Conservation (phyloP, 1,140 invertebrate species). For the Eufriesea mexicana region DNA sequence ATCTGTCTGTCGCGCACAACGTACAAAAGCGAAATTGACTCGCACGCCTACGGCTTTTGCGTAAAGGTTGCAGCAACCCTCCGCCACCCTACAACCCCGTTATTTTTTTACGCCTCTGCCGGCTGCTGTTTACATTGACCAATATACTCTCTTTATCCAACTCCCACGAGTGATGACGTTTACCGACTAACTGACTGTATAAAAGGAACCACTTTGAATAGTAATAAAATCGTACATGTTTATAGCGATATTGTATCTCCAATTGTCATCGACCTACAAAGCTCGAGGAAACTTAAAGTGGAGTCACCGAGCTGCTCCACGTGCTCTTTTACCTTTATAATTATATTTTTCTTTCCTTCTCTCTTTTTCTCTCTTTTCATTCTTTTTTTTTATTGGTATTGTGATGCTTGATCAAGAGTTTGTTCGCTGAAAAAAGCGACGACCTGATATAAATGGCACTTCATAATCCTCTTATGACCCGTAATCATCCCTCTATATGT, state of each 20-base stretch:
- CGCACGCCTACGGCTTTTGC: not conserved
- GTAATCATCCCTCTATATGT: slow-evolving; percentile 23
- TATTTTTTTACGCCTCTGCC: not conserved
- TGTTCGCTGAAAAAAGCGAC: not conserved
- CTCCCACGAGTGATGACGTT: not conserved
- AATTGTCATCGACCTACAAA: not conserved
- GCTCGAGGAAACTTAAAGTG: no score
- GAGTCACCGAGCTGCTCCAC: not conserved
- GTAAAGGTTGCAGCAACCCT: slow-evolving; percentile 27
- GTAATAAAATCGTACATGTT: not conserved
- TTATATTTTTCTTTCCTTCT: not conserved
- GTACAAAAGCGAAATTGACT: slow-evolving; percentile 6
- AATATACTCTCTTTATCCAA: not conserved
- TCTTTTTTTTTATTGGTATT: not conserved
- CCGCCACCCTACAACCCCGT: not conserved
- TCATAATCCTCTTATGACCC: slow-evolving; percentile 27
- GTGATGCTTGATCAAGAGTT: not conserved
- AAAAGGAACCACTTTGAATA: not conserved
- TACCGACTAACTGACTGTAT: not conserved
- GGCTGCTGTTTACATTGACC: slow-evolving; percentile 14
- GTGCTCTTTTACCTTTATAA: not conserved
- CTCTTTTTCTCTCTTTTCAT: not conserved
- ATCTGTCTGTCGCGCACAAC: slow-evolving; percentile 30
- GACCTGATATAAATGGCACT: slow-evolving; percentile 1
- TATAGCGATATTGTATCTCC: not conserved